Evolutionary conservation across 2,888 invertebrate species (phyloP), one percentile per base, ranked within the genome.

Genomic region (Hydroisotoma schaefferi): DNA sequence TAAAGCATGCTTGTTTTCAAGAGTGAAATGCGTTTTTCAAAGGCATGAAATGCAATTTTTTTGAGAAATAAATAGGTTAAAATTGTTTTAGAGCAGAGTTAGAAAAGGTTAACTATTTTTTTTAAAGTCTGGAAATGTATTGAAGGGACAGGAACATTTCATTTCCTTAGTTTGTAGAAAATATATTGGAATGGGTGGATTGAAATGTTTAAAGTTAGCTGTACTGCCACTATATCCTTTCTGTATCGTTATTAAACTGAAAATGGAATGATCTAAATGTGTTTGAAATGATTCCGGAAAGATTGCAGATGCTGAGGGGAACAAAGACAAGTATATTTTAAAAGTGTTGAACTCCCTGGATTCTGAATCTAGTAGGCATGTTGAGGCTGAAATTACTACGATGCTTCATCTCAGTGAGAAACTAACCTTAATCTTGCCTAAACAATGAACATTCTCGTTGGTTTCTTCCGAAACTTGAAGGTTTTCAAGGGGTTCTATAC

Each of bases 281-380:
- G 8, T 58, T 62, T 18, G 15, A 28, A 12, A 65, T n/a, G n/a
- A n/a, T n/a, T n/a, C n/a, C n/a, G n/a, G n/a, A 60, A 51, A 18
- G 5, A 49, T 10, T 4, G 33, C 48, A 33, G 37, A 33, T 10
- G 28, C 57, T 46, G 59, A 57, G 1, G 33, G 38, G 18, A n/a
- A 3, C 18, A 28, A 18, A 20, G 55, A 54, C 40, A 68, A 71
- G 40, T 80, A 76, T 74, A 85, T 90, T 22, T 77, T 94, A 59
- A 94, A 94, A 80, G 83, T 94, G 51, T 80, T 90, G 71, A 94
- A 94, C 78, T 83, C 87, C 0, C 78, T 88, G 75, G 91, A 93
- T 76, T 88, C 93, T 0, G 80, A 83, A 73, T 85, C 87, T 48
- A 75, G 79, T 0, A 76, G 76, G 1, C 80, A 86, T 22, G 81